Evolutionary conservation across 2,113 vertebrate species (phyloP).

Genomic region (Climacteris rufus): DNA sequence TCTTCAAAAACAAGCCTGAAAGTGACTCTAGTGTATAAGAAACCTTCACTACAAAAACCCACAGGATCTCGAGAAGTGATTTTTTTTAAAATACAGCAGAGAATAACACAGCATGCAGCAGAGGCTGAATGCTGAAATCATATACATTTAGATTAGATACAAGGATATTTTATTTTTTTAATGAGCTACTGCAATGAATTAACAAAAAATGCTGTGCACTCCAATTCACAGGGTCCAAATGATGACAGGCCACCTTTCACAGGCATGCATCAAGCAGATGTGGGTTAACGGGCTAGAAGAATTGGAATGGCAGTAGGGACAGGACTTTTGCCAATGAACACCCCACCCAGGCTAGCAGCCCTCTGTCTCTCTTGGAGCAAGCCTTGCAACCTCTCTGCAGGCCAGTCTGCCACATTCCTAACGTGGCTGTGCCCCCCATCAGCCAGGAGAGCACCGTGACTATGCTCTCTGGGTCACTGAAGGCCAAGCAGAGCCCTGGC

Average conservation of each 20-base stretch:
- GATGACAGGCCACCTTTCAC: background rate
- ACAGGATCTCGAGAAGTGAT: background rate
- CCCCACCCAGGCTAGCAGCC: background rate
- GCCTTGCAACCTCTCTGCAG: background rate
- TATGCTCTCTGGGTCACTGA: accelerated
- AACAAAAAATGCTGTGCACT: background rate
- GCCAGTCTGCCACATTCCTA: background rate
- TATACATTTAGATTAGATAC: conserved; percentile 19
- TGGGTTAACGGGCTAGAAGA: background rate
- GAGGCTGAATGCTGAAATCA: background rate
- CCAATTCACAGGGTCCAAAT: background rate
- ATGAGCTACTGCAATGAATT: background rate
- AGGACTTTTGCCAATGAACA: background rate
- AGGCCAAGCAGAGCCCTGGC: background rate
- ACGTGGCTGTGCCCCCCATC: background rate
- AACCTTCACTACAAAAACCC: background rate
- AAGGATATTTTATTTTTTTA: background rate
- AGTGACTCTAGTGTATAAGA: background rate
- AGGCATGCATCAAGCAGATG: background rate
- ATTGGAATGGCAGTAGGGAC: background rate
- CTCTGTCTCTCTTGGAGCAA: background rate
- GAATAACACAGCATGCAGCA: background rate
- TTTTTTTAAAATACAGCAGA: background rate
- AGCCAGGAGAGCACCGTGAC: background rate
- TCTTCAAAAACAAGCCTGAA: conserved; percentile 15